Conservation (phyloP, 2,113 vertebrate genomes). For the Heliornis fulica region DNA sequence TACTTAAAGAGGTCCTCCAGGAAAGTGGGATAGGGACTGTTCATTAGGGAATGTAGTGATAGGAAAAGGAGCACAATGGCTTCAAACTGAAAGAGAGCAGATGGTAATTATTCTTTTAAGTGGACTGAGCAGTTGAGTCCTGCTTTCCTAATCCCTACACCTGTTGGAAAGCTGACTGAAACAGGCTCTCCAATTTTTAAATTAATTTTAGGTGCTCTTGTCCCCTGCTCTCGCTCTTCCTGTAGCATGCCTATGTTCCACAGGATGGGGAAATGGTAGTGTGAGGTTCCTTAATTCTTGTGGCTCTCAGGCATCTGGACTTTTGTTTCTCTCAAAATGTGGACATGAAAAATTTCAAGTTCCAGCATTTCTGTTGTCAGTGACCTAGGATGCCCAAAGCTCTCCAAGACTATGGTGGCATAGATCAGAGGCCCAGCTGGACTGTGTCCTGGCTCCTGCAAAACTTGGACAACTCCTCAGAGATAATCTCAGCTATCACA, state of each 20-base stretch:
- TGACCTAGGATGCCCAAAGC: background rate
- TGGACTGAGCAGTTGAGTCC: background rate
- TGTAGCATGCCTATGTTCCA: background rate
- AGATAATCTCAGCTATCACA: background rate
- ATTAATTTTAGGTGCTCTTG: background rate
- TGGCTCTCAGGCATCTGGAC: background rate
- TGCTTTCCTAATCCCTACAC: background rate
- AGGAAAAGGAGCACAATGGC: too few species aligned
- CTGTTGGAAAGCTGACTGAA: background rate
- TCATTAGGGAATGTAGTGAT: too few species aligned
- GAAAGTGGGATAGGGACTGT: too few species aligned
- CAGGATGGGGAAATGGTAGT: background rate
- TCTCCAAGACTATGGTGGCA: background rate
- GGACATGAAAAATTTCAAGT: background rate
- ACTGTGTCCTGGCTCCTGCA: background rate
- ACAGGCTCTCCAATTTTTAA: background rate
- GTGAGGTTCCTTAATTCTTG: background rate
- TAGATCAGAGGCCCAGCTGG: background rate
- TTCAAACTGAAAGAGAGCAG: too few species aligned
- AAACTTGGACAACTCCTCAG: background rate
- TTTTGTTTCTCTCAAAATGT: background rate
- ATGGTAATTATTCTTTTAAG: too few species aligned
- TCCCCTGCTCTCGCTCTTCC: background rate
- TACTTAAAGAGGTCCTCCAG: too few species aligned
- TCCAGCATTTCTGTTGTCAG: background rate